Base-by-base conservation (phyloP, 2,888 invertebrate genomes). In the Aspidiotus destructor region DNA sequence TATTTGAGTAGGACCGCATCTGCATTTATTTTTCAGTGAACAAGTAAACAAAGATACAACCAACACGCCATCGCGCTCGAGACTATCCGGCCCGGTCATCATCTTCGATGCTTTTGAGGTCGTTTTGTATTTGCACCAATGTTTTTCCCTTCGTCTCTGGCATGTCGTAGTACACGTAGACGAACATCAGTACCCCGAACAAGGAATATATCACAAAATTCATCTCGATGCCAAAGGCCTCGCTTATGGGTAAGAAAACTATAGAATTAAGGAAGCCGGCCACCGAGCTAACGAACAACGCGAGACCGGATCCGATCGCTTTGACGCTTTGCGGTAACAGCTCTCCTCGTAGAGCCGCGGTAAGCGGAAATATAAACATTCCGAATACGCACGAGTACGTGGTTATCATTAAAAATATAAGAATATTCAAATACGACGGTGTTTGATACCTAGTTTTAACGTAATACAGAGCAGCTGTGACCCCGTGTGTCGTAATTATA, bases 101-200 rank as follows among this genome's bases (percentile, higher is more conserved):
- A 28, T 28, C 28, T 28, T 28, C 28, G 5, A 28, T 28, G 28
- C 28, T 5, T 28, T 28, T 28, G 28, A 28, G 28, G 28, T 28
- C 8, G 15, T 54, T 13, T 8, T 54, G 13, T 16, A 54, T 54
- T n/a, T 54, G 16, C 55, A 54, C n/a, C 17, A 13, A 54, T 6
- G 55, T 9, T n/a, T 16, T n/a, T 9, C 55, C 55, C 55, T n/a
- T 54, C n/a, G 55, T 54, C 17, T 54, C 55, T 54, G 55, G 55
- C 55, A 54, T n/a, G 55, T 54, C 15, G n/a, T 9, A 54, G n/a
- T 54, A 54, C 15, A 9, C 10, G n/a, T 13, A 54, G 15, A 54
- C n/a, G 16, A 54, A n/a, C 10, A 54, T 15, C 9, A n/a, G 8
- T 8, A 54, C 13, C 2, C 55, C 17, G 10, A 9, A 13, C 9